Evolutionary conservation across 2,888 invertebrate species (phyloP), one percentile per base, ranked within the genome.

Genomic region (Ornithoptera priamus): DNA sequence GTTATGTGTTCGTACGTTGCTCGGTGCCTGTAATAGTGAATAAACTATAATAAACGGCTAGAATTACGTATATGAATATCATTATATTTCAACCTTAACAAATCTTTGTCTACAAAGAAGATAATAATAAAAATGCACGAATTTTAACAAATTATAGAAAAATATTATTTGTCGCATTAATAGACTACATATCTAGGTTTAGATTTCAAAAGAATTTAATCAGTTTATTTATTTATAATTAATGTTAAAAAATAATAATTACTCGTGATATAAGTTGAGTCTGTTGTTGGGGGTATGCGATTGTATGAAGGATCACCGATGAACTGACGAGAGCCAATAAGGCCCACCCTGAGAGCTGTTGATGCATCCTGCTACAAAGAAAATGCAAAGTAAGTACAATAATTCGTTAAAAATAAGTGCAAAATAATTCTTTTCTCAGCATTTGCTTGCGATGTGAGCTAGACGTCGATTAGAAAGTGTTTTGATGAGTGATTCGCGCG

Each of bases 321-420:
- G 94, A 94, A 79, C 94, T 93, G 80, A 96, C 93, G 72, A 97
- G 93, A 80, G 94, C 94, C 79, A 97, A 91, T 72, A 97, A 89
- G 79, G 94, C 93, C 94, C 96, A 95, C 70, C 96, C 95, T 78
- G 93, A 84, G 65, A 94, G 85, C 83, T 94, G 94, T 87, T 95
- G 95, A 86, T 93, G 92, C 88, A 95, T 93, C 94, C 96, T 90
- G 88, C 72, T 53, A 39, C 56, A 69, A 62, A 78, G 78, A 82
- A 79, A 69, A 56, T 61, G 61, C 22, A 74, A 61, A 56, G 71
- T 65, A 70, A 69, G 79, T 83, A 80, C 17, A 53, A 18, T 6
- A 17, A 53, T 17, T n/a, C 17, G 10, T 1, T 53, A 17, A 50
- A 50, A 50, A 50, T 50, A 50, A 50, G 18, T 17, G 2, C 12